A percentile compares a stretch with the other conserved stretches of the same genome.
These are phyloP conservation scores for Bubo blakistoni DNA, from an alignment of 2,113 vertebrate species.

Conservation along the genomic window DNA sequence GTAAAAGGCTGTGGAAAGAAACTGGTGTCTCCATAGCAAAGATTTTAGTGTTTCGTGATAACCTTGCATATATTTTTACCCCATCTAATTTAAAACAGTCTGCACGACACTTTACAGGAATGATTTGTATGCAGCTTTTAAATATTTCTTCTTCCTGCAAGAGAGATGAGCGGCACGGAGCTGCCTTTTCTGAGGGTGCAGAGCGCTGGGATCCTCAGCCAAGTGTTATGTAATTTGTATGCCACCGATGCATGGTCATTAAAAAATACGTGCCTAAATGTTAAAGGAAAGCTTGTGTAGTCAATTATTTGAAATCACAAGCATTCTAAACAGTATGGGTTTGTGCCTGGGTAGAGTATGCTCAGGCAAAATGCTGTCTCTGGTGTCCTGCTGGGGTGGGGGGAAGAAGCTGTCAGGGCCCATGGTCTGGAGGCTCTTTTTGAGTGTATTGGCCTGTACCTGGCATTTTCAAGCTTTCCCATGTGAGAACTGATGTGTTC, in stretches of 20 bases:
- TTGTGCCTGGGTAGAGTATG: not conserved
- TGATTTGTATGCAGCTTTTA: conserved; percentile 26
- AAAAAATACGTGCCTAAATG: not conserved
- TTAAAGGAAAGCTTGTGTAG: not conserved
- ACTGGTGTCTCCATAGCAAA: not conserved
- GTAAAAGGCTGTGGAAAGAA: not conserved
- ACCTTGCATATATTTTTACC: conserved; percentile 10
- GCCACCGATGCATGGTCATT: not conserved
- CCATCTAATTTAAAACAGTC: conserved; percentile 15
- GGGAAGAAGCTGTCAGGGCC: not conserved
- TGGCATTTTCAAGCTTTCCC: not conserved
- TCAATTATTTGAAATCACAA: not conserved
- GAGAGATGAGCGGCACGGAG: not conserved
- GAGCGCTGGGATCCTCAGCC: not conserved
- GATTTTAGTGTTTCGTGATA: not conserved
- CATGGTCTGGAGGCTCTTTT: not conserved
- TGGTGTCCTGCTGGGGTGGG: not conserved
- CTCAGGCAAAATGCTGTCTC: not conserved
- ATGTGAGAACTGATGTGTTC: not conserved
- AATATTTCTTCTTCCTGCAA: not conserved
- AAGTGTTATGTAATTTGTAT: conserved; percentile 28
- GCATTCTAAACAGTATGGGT: not conserved
- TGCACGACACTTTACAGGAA: not conserved
- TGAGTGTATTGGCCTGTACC: not conserved
- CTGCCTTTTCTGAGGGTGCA: not conserved